These are phyloP conservation scores for Drosophila erecta DNA, from an alignment of 1,140 invertebrate genomes.

Conservation along the genomic window DNA sequence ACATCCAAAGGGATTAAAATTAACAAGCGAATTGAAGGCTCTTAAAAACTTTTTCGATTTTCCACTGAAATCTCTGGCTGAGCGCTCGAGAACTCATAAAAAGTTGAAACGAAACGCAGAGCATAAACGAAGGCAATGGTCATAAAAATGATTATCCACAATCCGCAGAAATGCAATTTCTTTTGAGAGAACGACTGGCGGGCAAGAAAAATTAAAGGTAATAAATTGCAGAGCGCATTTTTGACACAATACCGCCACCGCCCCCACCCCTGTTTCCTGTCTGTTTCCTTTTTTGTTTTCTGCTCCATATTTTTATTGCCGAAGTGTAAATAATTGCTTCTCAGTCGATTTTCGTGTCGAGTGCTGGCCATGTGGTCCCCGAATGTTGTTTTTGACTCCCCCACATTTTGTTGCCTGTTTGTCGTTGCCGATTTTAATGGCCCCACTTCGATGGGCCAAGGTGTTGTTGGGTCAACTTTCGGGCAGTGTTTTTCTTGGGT, in stretches of 20 bases:
- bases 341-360: conserved; percentile 76
- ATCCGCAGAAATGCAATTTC: conserved; percentile 60
- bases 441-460: conserved; percentile 53
- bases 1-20: conserved; percentile 42
- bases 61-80: conserved; percentile 25
- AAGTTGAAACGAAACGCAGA: conserved; percentile 41
- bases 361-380: conserved; percentile 45
- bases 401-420: conserved; percentile 27
- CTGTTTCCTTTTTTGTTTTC: conserved; percentile 15
- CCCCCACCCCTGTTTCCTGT: background rate
- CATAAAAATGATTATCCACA: conserved; percentile 53
- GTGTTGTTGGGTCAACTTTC: conserved; percentile 44
- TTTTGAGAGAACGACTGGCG: conserved; percentile 39
- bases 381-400: conserved; percentile 9
- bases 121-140: conserved; percentile 23
- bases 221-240: conserved; percentile 75
- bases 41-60: conserved; percentile 47
- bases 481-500: conserved; percentile 14
- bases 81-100: conserved; percentile 27
- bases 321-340: conserved; percentile 82
- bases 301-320: conserved; percentile 75
- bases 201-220: conserved; percentile 68
- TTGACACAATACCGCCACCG: conserved; percentile 57
- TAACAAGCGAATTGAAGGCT: conserved; percentile 46
- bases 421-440: conserved; percentile 57